A percentile compares a stretch with the other conserved stretches of the same genome.
Evolutionary conservation across 2,888 invertebrate genomes (phyloP).

Genomic region (Chaitophorus viminalis): DNA sequence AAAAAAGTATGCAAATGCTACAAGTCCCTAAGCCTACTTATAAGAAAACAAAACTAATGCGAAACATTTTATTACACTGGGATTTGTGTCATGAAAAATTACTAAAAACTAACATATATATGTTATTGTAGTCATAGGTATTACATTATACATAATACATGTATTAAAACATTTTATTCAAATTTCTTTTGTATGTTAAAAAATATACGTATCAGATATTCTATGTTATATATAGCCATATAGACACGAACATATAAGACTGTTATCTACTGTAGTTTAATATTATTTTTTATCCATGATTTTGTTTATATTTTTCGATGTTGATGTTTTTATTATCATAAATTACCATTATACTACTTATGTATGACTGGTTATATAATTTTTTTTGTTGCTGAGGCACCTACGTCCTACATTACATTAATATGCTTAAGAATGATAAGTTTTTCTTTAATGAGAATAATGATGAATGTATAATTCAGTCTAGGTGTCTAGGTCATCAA

Average conservation of each 20-base stretch:
- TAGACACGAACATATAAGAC: background rate
- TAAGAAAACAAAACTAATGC: too few relatives aligned
- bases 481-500: conserved; percentile 11
- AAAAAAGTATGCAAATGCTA: too few relatives aligned
- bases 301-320: background rate
- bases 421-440: background rate
- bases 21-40: too few relatives aligned
- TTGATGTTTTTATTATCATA: conserved; percentile 15
- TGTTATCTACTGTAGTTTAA: background rate
- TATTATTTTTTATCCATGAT: background rate
- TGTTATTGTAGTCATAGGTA: background rate
- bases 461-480: conserved; percentile 30
- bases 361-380: conserved; percentile 4
- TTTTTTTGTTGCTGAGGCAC: background rate
- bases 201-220: background rate
- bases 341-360: conserved; percentile 33
- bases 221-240: background rate
- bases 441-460: conserved; percentile 13
- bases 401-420: background rate
- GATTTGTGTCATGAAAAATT: background rate
- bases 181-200: background rate
- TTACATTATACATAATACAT: background rate
- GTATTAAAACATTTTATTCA: background rate
- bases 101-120: background rate
- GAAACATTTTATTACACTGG: too few relatives aligned